A percentile compares a stretch with the other conserved stretches of the same genome.
phyloP scores from a whole-genome alignment of 2,113 vertebrate species.

The Podarcis raffonei region DNA sequence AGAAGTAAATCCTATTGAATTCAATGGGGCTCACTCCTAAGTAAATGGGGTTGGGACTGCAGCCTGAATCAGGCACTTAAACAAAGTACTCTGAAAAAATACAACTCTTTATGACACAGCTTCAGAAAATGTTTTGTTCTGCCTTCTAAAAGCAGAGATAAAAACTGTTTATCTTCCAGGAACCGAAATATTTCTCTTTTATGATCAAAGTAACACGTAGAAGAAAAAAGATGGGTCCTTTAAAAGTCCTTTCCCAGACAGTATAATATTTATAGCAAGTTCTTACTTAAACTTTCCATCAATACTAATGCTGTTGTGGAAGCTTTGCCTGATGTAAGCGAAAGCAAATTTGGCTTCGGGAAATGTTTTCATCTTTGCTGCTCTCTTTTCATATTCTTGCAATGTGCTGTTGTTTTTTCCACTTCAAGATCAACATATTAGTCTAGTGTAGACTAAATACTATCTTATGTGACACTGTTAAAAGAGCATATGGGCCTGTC shows the following conservation, averaged over 20 bases:
- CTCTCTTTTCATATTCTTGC: not conserved
- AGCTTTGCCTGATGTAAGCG: not conserved
- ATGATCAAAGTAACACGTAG: not conserved
- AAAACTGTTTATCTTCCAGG: not conserved
- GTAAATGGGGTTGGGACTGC: not conserved
- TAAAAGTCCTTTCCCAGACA: constrained; percentile 24
- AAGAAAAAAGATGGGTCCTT: constrained; percentile 28
- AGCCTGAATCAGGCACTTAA: not conserved
- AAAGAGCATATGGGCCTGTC: constrained; percentile 44
- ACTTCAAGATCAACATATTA: constrained; percentile 14
- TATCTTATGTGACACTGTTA: constrained; percentile 43
- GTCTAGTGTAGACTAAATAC: constrained; percentile 9
- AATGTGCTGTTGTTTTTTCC: not conserved
- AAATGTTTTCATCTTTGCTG: not conserved
- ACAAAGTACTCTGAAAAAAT: not conserved
- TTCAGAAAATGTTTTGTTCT: not conserved
- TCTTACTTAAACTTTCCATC: not conserved
- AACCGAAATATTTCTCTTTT: not conserved
- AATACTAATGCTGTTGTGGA: constrained; percentile 24
- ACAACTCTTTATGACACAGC: not conserved
- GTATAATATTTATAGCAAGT: constrained; percentile 18
- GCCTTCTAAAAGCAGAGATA: not conserved
- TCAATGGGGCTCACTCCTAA: not conserved
- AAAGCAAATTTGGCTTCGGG: constrained; percentile 25
- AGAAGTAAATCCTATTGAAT: not conserved